Evolutionary conservation across 2,888 invertebrate species (phyloP), one percentile per base, ranked within the genome.

Genomic region (Rhopalosiphum nymphaeae): DNA sequence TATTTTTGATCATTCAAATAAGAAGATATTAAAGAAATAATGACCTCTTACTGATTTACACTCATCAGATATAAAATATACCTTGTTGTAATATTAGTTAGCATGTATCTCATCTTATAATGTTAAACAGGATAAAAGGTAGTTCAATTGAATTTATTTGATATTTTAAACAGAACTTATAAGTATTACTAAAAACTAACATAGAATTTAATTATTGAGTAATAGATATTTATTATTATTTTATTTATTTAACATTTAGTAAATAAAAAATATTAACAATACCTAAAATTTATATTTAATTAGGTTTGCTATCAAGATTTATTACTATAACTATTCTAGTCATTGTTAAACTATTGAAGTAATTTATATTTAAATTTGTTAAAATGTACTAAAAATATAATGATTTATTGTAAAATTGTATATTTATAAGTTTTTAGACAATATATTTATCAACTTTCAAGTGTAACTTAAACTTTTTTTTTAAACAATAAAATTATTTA

Each of bases 291-390:
- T 67, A 56, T 89, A 42, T 89, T 78, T 93, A 92, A 56, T 25
- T 89, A 89, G n/a, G 89, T 44, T 89, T 78, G 44, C 88, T 92
- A 87, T 87, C 87, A 56, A 93, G 88, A 88, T 89, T 78, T 89
- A 89, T 93, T 89, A 93, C 42, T 89, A 89, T 93, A 78, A 93
- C 42, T 67, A 93, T 93, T 93, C 93, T 93, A 93, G 93, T 93
- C 93, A 93, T 90, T 93, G 93, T 93, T 93, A 89, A 85, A 57
- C 46, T 85, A 10, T 93, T 93, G 53, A 93, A 93, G 57, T 93
- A 93, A 93, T 93, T 49, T 93, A 93, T 90, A 36, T 90, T 89
- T 56, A 78, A 85, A 89, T 89, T 89, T 93, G 89, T 93, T 93
- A 90, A 89, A 44, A 84, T 93, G 21, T 89, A 89, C 78, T 93